These are phyloP conservation scores for Atherix ibis DNA, from an alignment of 2,888 invertebrate species.

Conservation along the genomic window DNA sequence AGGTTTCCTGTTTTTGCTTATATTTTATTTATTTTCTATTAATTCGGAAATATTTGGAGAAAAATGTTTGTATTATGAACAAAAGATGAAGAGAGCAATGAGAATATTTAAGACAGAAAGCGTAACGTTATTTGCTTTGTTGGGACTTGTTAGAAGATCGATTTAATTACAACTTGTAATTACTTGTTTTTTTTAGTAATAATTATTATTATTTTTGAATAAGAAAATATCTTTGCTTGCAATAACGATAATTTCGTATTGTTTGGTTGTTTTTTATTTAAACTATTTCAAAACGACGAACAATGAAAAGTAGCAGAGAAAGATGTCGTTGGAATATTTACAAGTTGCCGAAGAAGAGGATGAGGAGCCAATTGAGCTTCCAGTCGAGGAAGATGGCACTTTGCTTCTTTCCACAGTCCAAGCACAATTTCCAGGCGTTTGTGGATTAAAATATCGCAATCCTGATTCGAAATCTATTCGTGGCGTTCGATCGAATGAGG, in stretches of 20 bases:
- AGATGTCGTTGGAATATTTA: constrained; percentile 37
- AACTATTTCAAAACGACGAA: not conserved
- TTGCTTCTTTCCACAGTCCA: constrained; percentile 85
- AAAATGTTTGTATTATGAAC: no score
- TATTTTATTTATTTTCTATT: no score
- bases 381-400: constrained; percentile 89
- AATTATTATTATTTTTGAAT: not conserved
- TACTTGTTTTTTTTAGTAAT: not conserved
- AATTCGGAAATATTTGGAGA: no score
- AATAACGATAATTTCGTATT: no score
- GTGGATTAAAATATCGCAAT: constrained; percentile 92
- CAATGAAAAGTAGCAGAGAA: not conserved
- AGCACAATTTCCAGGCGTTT: constrained; percentile 94
- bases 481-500: constrained; percentile 81
- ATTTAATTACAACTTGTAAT: not conserved
- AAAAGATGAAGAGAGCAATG: no score
- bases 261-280: no score
- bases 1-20: no score
- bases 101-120: no score
- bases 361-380: constrained; percentile 90
- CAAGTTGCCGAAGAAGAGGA: constrained; percentile 95
- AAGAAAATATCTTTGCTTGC: no score
- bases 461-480: constrained; percentile 77
- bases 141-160: no score
- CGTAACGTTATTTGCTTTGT: no score